Evolutionary conservation across 2,888 invertebrate genomes (phyloP).

Genomic region (Drosophila ezoana): DNA sequence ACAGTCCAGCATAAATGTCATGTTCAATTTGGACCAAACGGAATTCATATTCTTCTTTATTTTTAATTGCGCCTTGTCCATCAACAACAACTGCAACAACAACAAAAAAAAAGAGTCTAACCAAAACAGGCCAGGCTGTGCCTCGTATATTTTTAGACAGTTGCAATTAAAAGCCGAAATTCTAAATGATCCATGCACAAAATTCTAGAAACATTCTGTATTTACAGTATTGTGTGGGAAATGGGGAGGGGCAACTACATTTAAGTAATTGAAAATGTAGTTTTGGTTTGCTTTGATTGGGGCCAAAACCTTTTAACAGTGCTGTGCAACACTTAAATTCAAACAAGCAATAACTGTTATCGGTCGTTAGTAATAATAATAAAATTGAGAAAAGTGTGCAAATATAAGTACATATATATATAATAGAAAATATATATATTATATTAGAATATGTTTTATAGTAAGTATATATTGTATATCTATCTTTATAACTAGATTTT

Average conservation of each 20-base stretch:
- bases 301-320: too few relatives aligned
- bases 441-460: too few relatives aligned
- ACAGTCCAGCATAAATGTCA: conserved; percentile 51
- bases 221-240: neutral
- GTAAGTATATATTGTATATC: too few relatives aligned
- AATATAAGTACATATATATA: too few relatives aligned
- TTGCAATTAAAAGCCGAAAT: conserved; percentile 19
- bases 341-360: too few relatives aligned
- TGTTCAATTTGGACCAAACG: conserved; percentile 61
- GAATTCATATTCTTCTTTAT: conserved; percentile 52
- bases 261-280: neutral
- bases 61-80: conserved; percentile 62
- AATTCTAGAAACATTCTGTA: neutral
- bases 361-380: too few relatives aligned
- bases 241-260: neutral
- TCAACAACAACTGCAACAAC: conserved; percentile 27
- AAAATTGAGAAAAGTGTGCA: too few relatives aligned
- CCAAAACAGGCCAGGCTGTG: conserved; percentile 1
- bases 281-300: neutral
- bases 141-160: conserved; percentile 12
- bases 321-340: too few relatives aligned
- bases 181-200: neutral
- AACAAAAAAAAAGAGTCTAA: too few relatives aligned
- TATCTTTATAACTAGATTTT: too few relatives aligned
- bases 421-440: too few relatives aligned